These are phyloP conservation scores for Malurus elegans DNA, from an alignment of 2,113 vertebrate species.

Conservation along the genomic window DNA sequence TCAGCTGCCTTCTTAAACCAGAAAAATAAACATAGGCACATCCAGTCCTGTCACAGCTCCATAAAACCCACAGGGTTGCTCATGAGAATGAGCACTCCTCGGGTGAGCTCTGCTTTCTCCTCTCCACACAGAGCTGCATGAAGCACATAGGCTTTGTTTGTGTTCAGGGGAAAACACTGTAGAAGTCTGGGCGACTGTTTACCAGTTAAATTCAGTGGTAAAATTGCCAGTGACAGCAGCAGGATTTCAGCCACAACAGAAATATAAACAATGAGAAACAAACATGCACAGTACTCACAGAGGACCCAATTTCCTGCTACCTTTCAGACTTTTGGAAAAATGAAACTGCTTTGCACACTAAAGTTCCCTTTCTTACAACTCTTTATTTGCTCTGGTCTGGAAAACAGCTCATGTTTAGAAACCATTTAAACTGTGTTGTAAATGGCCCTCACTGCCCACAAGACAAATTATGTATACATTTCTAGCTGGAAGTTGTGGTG, in stretches of 20 bases:
- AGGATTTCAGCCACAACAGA: background rate
- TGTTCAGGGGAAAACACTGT: background rate
- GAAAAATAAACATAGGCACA: background rate
- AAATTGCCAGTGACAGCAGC: background rate
- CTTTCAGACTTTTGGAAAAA: background rate
- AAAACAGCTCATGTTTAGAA: background rate
- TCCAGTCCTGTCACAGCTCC: background rate
- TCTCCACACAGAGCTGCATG: background rate
- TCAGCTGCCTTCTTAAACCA: background rate
- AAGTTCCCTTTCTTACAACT: background rate
- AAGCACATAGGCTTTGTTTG: background rate
- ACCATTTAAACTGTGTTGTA: background rate
- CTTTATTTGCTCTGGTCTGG: background rate
- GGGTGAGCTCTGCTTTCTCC: background rate
- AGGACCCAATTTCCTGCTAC: background rate
- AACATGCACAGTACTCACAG: background rate
- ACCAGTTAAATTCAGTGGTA: background rate
- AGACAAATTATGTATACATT: background rate
- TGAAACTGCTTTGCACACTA: background rate
- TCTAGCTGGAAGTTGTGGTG: background rate
- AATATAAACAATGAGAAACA: background rate
- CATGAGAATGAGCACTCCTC: background rate
- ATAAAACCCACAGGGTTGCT: background rate
- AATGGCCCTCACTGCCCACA: background rate
- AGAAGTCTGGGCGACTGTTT: background rate